Conservation (phyloP, 2,888 invertebrate species). For the Adelognathus sp. region DNA sequence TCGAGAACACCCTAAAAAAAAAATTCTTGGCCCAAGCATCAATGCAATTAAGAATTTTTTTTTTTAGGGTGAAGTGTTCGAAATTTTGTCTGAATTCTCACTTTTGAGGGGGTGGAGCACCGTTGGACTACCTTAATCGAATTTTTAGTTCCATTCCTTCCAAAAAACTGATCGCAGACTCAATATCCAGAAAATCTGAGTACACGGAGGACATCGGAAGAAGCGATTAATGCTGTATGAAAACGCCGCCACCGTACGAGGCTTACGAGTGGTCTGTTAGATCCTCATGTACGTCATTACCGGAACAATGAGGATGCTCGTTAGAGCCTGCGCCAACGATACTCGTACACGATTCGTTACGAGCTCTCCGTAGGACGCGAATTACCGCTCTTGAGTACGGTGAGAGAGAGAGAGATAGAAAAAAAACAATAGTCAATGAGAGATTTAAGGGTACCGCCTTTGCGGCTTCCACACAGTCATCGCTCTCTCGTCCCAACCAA, state of each 20-base stretch:
- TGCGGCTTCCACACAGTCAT: constrained; percentile 19
- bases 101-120: too few species aligned
- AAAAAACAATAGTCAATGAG: constrained; percentile 54
- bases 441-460: constrained; percentile 58
- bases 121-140: too few species aligned
- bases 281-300: constrained; percentile 55
- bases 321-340: constrained; percentile 30
- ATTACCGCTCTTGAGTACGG: constrained; percentile 50
- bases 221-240: constrained; percentile 21
- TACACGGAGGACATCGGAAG: not conserved
- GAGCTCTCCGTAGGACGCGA: constrained; percentile 23
- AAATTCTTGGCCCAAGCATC: too few species aligned
- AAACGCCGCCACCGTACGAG: constrained; percentile 20
- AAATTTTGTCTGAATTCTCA: too few species aligned
- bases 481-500: not conserved
- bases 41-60: too few species aligned
- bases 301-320: constrained; percentile 55
- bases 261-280: constrained; percentile 12
- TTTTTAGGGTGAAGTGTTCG: too few species aligned
- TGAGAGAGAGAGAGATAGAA: too few species aligned
- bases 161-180: not conserved
- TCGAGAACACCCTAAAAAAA: too few species aligned
- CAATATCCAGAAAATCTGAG: not conserved
- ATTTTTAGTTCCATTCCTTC: not conserved
- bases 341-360: constrained; percentile 30